These are phyloP conservation scores for Gorsachius goisagi DNA, from an alignment of 2,113 vertebrate genomes.

Conservation along the genomic window DNA sequence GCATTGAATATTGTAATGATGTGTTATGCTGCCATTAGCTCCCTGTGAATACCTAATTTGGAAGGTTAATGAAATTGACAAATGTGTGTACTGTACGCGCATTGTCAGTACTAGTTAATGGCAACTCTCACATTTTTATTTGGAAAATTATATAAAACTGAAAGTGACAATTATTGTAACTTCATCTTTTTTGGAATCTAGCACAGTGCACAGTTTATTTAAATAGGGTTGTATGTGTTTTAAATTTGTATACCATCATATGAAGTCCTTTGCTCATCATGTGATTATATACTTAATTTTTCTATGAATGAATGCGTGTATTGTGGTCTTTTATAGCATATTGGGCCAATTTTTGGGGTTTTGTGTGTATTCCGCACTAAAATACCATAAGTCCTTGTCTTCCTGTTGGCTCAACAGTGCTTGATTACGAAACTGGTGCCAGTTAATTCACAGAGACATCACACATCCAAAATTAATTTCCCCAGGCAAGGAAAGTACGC, in stretches of 20 bases:
- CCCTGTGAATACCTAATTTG: constrained; percentile 69
- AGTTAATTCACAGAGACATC: constrained; percentile 17
- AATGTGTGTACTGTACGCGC: constrained; percentile 39
- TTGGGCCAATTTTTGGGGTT: neutral
- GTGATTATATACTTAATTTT: constrained; percentile 35
- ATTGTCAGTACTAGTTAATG: constrained; percentile 65
- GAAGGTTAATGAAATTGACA: constrained; percentile 76
- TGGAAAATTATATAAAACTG: constrained; percentile 57
- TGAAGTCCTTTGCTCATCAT: constrained; percentile 20
- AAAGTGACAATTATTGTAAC: constrained; percentile 52
- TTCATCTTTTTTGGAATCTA: constrained; percentile 52
- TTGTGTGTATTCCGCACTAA: neutral
- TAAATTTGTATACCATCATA: constrained; percentile 50
- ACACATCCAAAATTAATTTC: constrained; percentile 2
- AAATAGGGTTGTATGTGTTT: constrained; percentile 49
- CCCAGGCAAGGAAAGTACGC: neutral
- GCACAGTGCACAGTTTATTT: constrained; percentile 54
- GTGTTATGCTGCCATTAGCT: constrained; percentile 68
- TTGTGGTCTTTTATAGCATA: neutral
- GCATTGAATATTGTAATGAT: constrained; percentile 69
- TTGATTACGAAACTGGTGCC: constrained; percentile 30
- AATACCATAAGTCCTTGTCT: neutral
- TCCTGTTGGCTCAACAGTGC: constrained; percentile 46
- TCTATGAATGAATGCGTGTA: neutral
- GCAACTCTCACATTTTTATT: constrained; percentile 64